Base-by-base conservation (phyloP, 2,797 vertebrate species). In the Epinephelus malabaricus region DNA sequence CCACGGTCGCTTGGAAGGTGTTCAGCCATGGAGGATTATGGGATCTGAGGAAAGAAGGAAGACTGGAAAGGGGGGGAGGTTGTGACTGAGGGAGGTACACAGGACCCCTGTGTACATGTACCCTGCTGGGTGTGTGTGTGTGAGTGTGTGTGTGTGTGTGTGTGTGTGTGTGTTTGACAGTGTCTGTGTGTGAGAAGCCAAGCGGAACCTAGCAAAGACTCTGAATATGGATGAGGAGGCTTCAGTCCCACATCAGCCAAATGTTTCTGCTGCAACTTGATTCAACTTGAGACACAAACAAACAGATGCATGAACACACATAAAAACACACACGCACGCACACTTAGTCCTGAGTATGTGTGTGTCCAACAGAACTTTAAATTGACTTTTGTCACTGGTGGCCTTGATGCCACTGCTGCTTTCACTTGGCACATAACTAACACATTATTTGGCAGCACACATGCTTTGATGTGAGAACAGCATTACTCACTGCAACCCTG, bases 161-260 rank as follows among this genome's bases (percentile, higher is more conserved):
- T 70, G 64, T 69, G 59, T 70, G 56, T 58, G 69, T 65, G 59
- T 34, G 68, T 78, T 23, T 68, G 79, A 46, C 6, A 18, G 70
- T 65, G 82, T 74, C 7, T 83, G 80, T 65, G 70, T 61, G 51
- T 3, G 80, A 81, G 86, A 87, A 91, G 81, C 83, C 86, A 89
- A 88, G 90, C 87, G 19, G 85, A 92, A 92, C 90, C 63, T 62
- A 38, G 64, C 60, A 19, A 73, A 88, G 72, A 76, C 71, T 79
- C 49, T 87, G 91, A 92, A 94, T 93, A 92, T 91, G 86, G 78
- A 93, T 94, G 89, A 92, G 88, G 75, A 83, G 58, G 73, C 82
- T 86, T 86, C 83, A 71, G 84, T 92, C 76, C 87, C 89, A 83
- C 79, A 76, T 81, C 86, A 88, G 88, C 85, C 87, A 90, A 93